Evolutionary conservation across 2,797 vertebrate genomes (phyloP).

Genomic region (Myotis planiceps): DNA sequence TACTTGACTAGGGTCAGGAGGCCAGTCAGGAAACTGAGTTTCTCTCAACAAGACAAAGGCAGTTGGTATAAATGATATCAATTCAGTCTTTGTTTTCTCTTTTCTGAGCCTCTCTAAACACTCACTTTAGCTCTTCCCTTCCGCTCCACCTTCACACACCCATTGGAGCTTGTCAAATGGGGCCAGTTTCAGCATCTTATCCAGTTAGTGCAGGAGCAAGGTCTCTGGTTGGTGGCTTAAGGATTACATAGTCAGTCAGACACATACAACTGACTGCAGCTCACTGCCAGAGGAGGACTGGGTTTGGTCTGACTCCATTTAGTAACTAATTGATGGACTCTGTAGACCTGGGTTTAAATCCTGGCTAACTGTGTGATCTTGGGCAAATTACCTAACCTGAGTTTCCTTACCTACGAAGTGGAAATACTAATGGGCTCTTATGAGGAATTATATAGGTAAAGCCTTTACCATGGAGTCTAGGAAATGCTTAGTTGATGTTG

Average conservation of each 20-base stretch:
- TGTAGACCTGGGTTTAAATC: not conserved
- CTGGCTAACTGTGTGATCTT: not conserved
- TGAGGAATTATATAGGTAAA: not conserved
- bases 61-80: not conserved
- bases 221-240: not conserved
- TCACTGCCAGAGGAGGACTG: not conserved
- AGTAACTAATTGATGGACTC: not conserved
- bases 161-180: not conserved
- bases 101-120: not conserved
- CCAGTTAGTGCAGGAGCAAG: not conserved
- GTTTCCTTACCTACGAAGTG: not conserved
- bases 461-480: not conserved
- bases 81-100: not conserved
- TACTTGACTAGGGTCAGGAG: not conserved
- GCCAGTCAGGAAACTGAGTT: not conserved
- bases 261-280: not conserved
- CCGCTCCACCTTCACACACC: not conserved
- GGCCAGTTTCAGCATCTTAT: not conserved
- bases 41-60: constrained; percentile 12
- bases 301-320: not conserved
- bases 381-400: not conserved
- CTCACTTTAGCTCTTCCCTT: not conserved
- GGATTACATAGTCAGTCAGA: not conserved
- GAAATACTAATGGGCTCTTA: constrained; percentile 9
- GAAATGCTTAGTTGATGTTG: not conserved